Conservation (phyloP, 2,113 vertebrate species). For the Erinaceus europaeus region DNA sequence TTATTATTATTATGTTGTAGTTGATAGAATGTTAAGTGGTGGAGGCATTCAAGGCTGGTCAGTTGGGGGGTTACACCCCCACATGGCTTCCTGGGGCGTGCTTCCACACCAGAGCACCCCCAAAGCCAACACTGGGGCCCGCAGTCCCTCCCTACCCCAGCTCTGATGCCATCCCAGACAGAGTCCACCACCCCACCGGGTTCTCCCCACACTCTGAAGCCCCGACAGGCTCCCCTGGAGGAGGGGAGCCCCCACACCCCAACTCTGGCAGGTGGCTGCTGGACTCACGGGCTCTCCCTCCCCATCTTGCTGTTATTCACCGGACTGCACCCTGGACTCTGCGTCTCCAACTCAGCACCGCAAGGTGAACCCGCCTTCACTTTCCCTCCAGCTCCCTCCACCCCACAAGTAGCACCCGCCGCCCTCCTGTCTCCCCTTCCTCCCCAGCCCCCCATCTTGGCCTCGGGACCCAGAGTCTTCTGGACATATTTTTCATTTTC, state of each 20-base stretch:
- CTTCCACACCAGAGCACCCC: neutral
- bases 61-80: no score
- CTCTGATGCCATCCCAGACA: no score
- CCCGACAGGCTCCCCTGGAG: neutral
- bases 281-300: constrained; percentile 43
- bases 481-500: constrained; percentile 83
- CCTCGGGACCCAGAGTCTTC: constrained; percentile 70
- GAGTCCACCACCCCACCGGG: no score
- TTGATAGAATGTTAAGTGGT: no score
- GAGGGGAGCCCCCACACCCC: neutral
- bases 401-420: neutral
- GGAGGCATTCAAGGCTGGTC: no score
- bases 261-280: constrained; percentile 52
- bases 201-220: no score
- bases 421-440: neutral
- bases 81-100: no score
- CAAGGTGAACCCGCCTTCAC: constrained; percentile 45
- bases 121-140: neutral
- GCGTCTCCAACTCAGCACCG: constrained; percentile 56
- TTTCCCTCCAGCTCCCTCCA: constrained; percentile 25
- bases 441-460: no score
- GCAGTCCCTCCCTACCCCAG: no score
- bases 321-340: no score
- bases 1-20: no score
- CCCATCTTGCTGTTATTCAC: no score